Evolutionary conservation across 2,797 vertebrate species (phyloP).

Genomic region (Chiroxiphia lanceolata): DNA sequence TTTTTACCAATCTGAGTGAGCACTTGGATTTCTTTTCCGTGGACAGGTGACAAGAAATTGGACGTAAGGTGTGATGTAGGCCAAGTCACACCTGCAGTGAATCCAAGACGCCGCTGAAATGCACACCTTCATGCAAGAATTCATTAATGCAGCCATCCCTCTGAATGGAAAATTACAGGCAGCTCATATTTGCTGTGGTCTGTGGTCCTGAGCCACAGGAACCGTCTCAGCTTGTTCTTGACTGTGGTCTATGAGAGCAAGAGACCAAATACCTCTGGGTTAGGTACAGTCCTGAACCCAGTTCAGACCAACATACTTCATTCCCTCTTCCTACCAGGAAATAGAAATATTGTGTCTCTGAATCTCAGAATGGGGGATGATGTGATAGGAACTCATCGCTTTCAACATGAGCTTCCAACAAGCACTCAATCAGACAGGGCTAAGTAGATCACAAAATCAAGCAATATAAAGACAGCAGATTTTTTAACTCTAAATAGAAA

Average conservation of each 20-base stretch:
- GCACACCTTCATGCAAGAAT: background rate
- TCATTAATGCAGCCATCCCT: background rate
- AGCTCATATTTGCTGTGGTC: fast-evolving
- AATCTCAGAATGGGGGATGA: background rate
- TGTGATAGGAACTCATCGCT: background rate
- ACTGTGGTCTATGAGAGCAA: background rate
- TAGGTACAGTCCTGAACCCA: background rate
- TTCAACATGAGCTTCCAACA: background rate
- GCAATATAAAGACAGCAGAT: background rate
- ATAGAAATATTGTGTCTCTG: background rate
- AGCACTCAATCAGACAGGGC: background rate
- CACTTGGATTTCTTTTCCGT: background rate
- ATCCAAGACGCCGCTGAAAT: background rate
- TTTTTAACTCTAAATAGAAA: background rate
- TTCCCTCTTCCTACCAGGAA: background rate
- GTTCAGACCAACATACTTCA: background rate
- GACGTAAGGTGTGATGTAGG: background rate
- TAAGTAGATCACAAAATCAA: background rate
- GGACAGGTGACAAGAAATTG: background rate
- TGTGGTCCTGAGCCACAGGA: background rate
- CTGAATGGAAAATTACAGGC: background rate
- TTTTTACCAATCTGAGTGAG: background rate
- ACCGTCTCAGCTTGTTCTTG: background rate
- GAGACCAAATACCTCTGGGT: background rate
- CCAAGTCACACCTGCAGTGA: background rate